These are phyloP conservation scores for Meloe dianella DNA, from an alignment of 2,888 invertebrate genomes.

Conservation along the genomic window DNA sequence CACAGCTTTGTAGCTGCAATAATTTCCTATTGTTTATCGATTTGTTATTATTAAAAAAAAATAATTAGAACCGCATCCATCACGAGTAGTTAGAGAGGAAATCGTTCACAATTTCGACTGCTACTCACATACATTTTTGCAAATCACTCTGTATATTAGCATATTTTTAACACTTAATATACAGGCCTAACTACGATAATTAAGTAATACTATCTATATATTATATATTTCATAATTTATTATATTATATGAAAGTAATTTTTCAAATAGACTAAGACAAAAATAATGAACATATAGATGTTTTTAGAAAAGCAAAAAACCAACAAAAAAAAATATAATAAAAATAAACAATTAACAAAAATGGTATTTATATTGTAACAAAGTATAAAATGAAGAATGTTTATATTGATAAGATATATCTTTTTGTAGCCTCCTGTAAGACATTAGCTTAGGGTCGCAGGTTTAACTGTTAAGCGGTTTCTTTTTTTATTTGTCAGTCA, in stretches of 20 bases:
- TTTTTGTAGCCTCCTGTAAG: slow-evolving; percentile 61
- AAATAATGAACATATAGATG: slow-evolving; percentile 55
- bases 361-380: slow-evolving; percentile 58
- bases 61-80: slow-evolving; percentile 16
- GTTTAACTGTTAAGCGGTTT: slow-evolving; percentile 54
- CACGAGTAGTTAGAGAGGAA: slow-evolving; percentile 36
- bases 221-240: slow-evolving; percentile 52
- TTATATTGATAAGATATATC: slow-evolving; percentile 58
- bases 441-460: slow-evolving; percentile 59
- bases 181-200: slow-evolving; percentile 61
- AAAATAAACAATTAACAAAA: too few relatives aligned
- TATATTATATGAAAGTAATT: slow-evolving; percentile 59
- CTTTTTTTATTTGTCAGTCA: slow-evolving; percentile 31
- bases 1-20: slow-evolving; percentile 35
- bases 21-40: slow-evolving; percentile 12
- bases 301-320: slow-evolving; percentile 53
- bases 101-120: slow-evolving; percentile 55
- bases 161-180: slow-evolving; percentile 62
- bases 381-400: slow-evolving; percentile 56
- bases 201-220: slow-evolving; percentile 58
- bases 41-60: too few relatives aligned
- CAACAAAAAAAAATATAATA: background rate
- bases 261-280: slow-evolving; percentile 56
- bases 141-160: slow-evolving; percentile 61
- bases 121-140: slow-evolving; percentile 50